Conservation (phyloP, 2,797 vertebrate species). For the Acestrorhynchus altus region DNA sequence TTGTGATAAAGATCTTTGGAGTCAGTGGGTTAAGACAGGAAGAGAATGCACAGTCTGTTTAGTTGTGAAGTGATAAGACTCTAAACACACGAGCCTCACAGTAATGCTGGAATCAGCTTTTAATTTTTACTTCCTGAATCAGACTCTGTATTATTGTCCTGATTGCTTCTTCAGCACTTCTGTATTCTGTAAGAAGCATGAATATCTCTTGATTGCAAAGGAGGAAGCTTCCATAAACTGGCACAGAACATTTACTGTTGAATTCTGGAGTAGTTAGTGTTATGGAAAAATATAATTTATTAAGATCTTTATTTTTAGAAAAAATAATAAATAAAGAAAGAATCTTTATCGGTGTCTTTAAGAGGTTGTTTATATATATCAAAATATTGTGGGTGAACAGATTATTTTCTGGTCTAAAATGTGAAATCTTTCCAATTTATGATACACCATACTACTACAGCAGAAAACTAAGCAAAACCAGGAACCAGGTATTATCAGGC, state of each 20-base stretch:
- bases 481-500: no score
- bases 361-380: no score
- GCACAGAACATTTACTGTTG: background rate
- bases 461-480: no score
- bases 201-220: slow-evolving; percentile 7
- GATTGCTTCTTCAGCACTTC: background rate
- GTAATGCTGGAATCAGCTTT: slow-evolving; percentile 4
- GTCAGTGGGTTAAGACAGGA: slow-evolving; percentile 33
- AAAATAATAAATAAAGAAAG: no score
- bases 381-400: no score
- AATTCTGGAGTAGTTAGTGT: background rate
- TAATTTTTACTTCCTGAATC: slow-evolving; percentile 15
- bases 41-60: slow-evolving; percentile 19
- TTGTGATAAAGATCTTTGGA: slow-evolving; percentile 9
- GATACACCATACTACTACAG: background rate
- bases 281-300: background rate
- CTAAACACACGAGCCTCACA: background rate
- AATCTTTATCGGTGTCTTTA: no score
- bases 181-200: background rate
- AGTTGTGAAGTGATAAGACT: slow-evolving; percentile 13
- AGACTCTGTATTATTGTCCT: background rate
- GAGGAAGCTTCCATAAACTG: background rate
- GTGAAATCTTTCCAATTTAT: no score
- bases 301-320: background rate
- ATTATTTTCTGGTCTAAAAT: no score